These are phyloP conservation scores for Chloroclysta siterata DNA, from an alignment of 2,888 invertebrate genomes.

Conservation along the genomic window DNA sequence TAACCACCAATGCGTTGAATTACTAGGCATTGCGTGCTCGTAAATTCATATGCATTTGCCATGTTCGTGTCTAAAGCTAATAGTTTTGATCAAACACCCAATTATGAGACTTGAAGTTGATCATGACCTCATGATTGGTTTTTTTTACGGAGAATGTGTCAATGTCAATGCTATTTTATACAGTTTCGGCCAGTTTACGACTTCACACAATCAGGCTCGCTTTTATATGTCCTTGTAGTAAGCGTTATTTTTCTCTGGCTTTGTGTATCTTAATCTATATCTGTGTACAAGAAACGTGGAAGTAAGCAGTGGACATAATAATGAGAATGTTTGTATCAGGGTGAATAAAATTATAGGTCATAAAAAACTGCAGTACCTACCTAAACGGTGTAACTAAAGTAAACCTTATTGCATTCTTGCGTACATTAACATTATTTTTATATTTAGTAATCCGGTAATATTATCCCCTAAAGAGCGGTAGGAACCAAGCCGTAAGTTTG, in stretches of 20 bases:
- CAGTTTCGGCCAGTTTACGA: constrained; percentile 1
- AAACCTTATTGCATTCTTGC: too few species aligned
- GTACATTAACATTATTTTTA: too few species aligned
- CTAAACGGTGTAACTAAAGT: too few species aligned
- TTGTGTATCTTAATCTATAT: too few species aligned
- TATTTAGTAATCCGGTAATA: too few species aligned
- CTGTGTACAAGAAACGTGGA: constrained; percentile 35
- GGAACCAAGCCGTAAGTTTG: too few species aligned
- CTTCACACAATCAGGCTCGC: too few species aligned
- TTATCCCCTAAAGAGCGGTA: too few species aligned
- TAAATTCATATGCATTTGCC: not conserved
- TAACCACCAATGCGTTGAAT: not conserved
- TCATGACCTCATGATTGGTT: constrained; percentile 30
- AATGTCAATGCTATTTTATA: constrained; percentile 5
- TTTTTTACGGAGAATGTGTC: constrained; percentile 27
- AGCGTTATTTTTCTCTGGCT: too few species aligned
- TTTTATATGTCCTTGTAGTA: too few species aligned
- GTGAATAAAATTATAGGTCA: too few species aligned
- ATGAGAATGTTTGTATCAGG: not conserved
- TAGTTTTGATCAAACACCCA: constrained; percentile 18
- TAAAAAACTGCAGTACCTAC: too few species aligned
- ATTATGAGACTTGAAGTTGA: constrained; percentile 17
- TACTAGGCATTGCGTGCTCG: not conserved
- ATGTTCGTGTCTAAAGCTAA: constrained; percentile 6
- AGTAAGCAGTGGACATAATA: constrained; percentile 2